Base-by-base conservation (phyloP, 2,113 vertebrate genomes). In the Leptobrachium leishanense region DNA sequence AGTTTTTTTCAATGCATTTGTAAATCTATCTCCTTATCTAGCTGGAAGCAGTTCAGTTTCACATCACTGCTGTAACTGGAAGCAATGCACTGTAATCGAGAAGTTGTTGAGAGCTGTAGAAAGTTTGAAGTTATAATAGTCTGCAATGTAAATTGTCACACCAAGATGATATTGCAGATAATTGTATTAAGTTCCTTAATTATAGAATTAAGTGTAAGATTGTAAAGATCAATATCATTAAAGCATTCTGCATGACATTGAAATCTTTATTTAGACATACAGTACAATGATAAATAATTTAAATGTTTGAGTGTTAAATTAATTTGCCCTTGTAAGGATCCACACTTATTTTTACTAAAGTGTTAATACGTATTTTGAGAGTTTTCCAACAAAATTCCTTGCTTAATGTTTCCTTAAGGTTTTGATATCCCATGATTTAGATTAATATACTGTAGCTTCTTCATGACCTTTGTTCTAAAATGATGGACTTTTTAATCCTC, bases 31-130 rank as follows among this genome's bases (percentile, higher is more conserved):
- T 73, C 41, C 57, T 63, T 12, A 73, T 73, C 62, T 67, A 59
- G 65, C 68, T 79, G 55, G 68, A 72, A 72, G 63, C 69, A 79
- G 77, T 79, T 79, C 77, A 79, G 72, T 66, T 79, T 79, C 77
- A 73, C 77, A 79, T 79, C 54, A 68, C 62, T 31, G 69, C 71
- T 79, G 77, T 73, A 79, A 79, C 50, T 67, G 70, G 77, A 79
- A 79, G 67, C 77, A 57, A 41, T 50, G 8, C 8, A 50, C 46
- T 79, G 77, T 79, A 79, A 79, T 54, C 67, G 77, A 79, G 77
- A 72, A 15, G 50, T 40, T 50, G 42, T 79, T 43, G 44, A 64
- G 76, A 72, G 68, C 76, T 40, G 68, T 72, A 72, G 77, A 79
- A 79, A 79, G 77, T 79, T 50, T 55, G 31, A 67, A 40, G 20